These are phyloP conservation scores for Aspidiotus rigidus DNA, from an alignment of 2,888 invertebrate species.

Conservation along the genomic window DNA sequence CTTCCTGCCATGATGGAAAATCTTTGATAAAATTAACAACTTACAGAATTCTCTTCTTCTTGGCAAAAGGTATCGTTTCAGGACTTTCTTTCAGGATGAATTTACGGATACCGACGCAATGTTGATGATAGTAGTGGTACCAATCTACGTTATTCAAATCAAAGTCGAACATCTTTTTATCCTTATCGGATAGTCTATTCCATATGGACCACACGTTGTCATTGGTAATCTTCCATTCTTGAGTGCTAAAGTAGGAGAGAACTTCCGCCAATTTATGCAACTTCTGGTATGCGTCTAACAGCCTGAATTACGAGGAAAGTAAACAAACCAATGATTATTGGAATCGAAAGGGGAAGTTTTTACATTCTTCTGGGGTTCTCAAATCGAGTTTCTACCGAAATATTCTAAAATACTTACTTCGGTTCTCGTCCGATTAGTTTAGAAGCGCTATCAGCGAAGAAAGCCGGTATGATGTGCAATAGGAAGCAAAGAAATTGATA, in stretches of 20 bases:
- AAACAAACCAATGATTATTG: conserved; percentile 34
- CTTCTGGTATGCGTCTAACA: conserved; percentile 63
- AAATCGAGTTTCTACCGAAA: neutral
- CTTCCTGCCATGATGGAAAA: neutral
- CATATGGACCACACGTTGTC: conserved; percentile 53
- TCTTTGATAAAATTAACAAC: neutral
- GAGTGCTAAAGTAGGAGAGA: conserved; percentile 67
- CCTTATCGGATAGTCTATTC: conserved; percentile 49
- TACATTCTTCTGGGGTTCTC: neutral
- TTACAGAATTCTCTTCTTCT: conserved; percentile 37
- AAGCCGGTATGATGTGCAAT: conserved; percentile 63
- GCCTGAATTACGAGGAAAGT: conserved; percentile 62
- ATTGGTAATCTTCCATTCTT: conserved; percentile 64
- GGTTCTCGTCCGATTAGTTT: conserved; percentile 58
- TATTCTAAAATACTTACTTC: conserved; percentile 46
- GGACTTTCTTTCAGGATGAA: conserved; percentile 72
- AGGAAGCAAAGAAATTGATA: conserved; percentile 52
- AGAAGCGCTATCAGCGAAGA: conserved; percentile 54
- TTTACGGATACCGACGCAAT: conserved; percentile 61
- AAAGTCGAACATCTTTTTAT: conserved; percentile 59
- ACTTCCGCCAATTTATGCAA: conserved; percentile 64
- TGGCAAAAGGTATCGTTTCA: conserved; percentile 60
- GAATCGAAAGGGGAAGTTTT: neutral
- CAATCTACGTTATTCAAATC: conserved; percentile 63
- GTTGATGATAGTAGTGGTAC: conserved; percentile 60